Evolutionary conservation across 1,140 invertebrate species (phyloP).

Genomic region (Planococcus citri): DNA sequence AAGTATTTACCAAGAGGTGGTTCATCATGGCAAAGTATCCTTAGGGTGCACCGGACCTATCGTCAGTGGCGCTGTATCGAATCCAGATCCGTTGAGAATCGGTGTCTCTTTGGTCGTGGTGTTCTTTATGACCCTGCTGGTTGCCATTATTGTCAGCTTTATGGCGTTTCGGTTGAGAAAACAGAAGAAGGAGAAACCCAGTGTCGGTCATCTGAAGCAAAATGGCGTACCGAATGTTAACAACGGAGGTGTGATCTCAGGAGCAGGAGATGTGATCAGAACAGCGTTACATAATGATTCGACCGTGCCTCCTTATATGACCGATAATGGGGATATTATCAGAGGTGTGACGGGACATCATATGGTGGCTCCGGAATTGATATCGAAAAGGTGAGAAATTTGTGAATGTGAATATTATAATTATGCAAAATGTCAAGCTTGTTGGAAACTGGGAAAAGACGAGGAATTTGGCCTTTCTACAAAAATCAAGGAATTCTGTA

Average conservation of each 20-base stretch:
- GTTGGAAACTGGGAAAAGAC: no score
- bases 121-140: constrained; percentile 78
- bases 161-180: constrained; percentile 73
- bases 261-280: constrained; percentile 26
- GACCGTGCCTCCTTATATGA: constrained; percentile 45
- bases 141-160: constrained; percentile 78
- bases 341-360: constrained; percentile 51
- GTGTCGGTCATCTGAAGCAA: constrained; percentile 39
- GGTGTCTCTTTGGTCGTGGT: constrained; percentile 85
- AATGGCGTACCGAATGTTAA: constrained; percentile 43
- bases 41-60: constrained; percentile 53
- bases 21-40: constrained; percentile 53
- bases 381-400: constrained; percentile 53
- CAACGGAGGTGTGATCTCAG: constrained; percentile 23
- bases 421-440: no score
- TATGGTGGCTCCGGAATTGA: constrained; percentile 60
- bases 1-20: constrained; percentile 56
- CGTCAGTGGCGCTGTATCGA: constrained; percentile 54
- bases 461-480: no score
- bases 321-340: constrained; percentile 51
- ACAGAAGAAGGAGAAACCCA: constrained; percentile 68
- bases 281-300: constrained; percentile 31
- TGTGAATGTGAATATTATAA: background rate
- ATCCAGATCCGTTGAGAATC: constrained; percentile 73
- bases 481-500: no score